phyloP scores from a whole-genome alignment of 1,140 invertebrate genomes.

The Euwallacea similis region DNA sequence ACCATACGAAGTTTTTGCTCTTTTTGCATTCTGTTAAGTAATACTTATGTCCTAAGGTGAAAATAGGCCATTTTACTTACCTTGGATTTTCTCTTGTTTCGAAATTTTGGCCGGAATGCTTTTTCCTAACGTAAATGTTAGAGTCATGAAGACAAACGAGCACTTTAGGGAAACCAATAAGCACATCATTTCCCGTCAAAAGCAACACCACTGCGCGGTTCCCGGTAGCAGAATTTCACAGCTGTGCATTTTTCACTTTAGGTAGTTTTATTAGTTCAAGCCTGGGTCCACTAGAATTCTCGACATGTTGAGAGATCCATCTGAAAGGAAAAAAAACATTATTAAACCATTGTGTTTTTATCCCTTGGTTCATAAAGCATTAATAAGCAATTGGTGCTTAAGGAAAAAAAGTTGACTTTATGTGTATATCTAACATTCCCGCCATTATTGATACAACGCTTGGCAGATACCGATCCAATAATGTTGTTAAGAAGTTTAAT shows the following conservation, averaged over 20 bases:
- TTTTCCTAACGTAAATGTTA: slow-evolving; percentile 19
- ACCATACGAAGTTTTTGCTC: no score
- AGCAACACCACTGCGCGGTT: not conserved
- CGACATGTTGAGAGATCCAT: no score
- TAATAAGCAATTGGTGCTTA: no score
- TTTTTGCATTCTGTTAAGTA: not conserved
- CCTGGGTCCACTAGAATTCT: no score
- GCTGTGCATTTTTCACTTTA: not conserved
- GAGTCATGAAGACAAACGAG: slow-evolving; percentile 28
- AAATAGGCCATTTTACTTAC: slow-evolving; percentile 7
- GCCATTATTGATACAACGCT: not conserved
- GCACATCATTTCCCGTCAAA: slow-evolving; percentile 20
- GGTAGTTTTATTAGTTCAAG: no score
- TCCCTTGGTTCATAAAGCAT: no score
- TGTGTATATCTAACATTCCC: not conserved
- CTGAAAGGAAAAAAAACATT: no score
- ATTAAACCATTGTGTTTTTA: no score
- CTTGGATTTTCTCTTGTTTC: slow-evolving; percentile 30
- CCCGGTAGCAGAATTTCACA: not conserved
- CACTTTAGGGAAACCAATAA: slow-evolving; percentile 27
- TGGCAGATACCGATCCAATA: not conserved
- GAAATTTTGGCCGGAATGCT: slow-evolving; percentile 24
- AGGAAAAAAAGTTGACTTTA: no score
- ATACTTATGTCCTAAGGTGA: slow-evolving; percentile 16
- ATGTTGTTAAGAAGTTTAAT: not conserved